A percentile compares a stretch with the other conserved stretches of the same genome.
Conservation (phyloP, 92 coral and sea anemone genomes). For the Epizoanthus illoricatus region DNA sequence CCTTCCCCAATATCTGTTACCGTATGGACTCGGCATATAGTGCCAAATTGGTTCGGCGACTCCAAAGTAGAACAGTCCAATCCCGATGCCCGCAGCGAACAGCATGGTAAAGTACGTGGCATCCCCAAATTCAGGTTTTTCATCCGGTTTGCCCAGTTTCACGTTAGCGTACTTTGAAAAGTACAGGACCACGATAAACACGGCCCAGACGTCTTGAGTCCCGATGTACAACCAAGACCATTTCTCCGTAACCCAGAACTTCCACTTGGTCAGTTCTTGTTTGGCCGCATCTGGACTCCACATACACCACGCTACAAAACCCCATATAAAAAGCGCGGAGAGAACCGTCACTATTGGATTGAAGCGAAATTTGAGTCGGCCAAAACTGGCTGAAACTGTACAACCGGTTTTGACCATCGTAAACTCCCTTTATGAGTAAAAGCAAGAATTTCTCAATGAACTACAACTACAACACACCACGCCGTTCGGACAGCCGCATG, state of each 20-base stretch:
- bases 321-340: slow-evolving; percentile 80
- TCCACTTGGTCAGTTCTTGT: slow-evolving; percentile 61
- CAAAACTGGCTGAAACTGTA: slow-evolving; percentile 37
- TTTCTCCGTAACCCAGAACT: slow-evolving; percentile 73
- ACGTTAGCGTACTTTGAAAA: slow-evolving; percentile 78
- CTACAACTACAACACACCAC: too few species aligned
- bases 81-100: slow-evolving; percentile 92
- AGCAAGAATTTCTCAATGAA: too few species aligned
- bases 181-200: slow-evolving; percentile 75
- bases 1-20: slow-evolving; percentile 79
- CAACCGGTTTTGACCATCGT: slow-evolving; percentile 3
- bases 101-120: slow-evolving; percentile 89
- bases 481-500: too few species aligned
- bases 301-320: slow-evolving; percentile 76
- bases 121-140: slow-evolving; percentile 85
- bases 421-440: neutral
- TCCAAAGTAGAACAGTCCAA: slow-evolving; percentile 86
- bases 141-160: slow-evolving; percentile 83
- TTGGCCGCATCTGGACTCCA: slow-evolving; percentile 65
- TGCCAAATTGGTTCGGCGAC: slow-evolving; percentile 84
- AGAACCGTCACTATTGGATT: slow-evolving; percentile 81
- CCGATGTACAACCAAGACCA: slow-evolving; percentile 95
- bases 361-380: slow-evolving; percentile 43
- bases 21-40: slow-evolving; percentile 67
- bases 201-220: slow-evolving; percentile 84